phyloP scores from a whole-genome alignment of 2,113 vertebrate genomes.

The Piprites chloris region DNA sequence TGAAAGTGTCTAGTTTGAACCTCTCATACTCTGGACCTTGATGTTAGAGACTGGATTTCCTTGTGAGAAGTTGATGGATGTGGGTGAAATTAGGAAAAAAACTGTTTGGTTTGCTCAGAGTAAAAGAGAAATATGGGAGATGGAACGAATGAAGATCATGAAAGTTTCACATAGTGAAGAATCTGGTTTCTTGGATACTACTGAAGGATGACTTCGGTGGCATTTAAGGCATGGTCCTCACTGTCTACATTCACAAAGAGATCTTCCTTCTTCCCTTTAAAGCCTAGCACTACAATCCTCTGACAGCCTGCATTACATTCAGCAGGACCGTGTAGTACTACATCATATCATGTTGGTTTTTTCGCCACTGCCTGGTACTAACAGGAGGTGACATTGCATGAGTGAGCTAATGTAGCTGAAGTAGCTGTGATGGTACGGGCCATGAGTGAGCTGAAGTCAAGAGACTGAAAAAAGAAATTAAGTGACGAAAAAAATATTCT shows the following conservation, averaged over 20 bases:
- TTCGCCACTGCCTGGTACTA: neutral
- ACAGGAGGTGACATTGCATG: slow-evolving; percentile 9
- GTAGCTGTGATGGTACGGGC: neutral
- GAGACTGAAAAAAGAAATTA: neutral
- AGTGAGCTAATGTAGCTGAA: slow-evolving; percentile 1
- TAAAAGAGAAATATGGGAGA: neutral
- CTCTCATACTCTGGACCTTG: neutral
- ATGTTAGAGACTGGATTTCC: neutral
- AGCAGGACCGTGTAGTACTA: neutral
- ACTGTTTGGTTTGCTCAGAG: neutral
- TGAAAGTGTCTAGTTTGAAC: neutral
- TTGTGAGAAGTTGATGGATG: neutral
- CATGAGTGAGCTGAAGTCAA: neutral
- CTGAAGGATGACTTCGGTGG: neutral
- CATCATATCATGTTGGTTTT: neutral
- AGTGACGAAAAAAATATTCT: neutral
- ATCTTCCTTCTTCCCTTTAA: neutral
- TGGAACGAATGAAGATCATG: neutral
- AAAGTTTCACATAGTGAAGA: neutral
- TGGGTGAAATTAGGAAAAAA: neutral
- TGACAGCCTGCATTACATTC: neutral
- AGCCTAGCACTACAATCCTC: neutral
- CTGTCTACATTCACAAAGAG: neutral
- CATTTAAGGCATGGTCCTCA: neutral
- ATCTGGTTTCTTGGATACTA: neutral